Percentiles rank a stretch among this genome's conserved stretches.
Evolutionary conservation across 2,888 invertebrate genomes (phyloP).

Genomic region (Philaethria dido): DNA sequence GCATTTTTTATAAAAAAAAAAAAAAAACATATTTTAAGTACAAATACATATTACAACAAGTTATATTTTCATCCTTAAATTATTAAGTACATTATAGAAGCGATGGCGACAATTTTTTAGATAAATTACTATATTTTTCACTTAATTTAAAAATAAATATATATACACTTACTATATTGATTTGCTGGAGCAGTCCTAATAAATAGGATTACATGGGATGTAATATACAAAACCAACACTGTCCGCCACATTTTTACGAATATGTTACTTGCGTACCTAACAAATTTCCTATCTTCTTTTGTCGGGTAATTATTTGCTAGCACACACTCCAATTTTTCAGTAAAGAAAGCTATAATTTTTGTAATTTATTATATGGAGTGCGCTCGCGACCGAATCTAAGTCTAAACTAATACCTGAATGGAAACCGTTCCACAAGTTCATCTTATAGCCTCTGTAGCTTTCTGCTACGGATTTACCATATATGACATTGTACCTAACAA

Average conservation of each 20-base stretch:
- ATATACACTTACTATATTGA: conserved; percentile 56
- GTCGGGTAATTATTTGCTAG: not conserved
- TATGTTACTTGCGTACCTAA: not conserved
- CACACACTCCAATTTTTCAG: not conserved
- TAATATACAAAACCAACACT: conserved; percentile 40
- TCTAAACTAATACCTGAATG: conserved; percentile 35
- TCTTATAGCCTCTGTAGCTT: conserved; percentile 30
- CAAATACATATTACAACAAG: too few species aligned
- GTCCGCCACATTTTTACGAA: conserved; percentile 52
- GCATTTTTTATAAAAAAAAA: too few species aligned
- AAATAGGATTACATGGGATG: conserved; percentile 43
- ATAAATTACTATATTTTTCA: too few species aligned
- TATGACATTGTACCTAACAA: conserved; percentile 6
- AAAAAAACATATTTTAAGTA: too few species aligned
- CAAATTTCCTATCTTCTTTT: not conserved
- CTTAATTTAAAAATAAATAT: not conserved
- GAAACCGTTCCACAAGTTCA: conserved; percentile 30
- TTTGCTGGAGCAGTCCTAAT: conserved; percentile 50
- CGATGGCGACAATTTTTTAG: too few species aligned
- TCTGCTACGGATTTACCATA: conserved; percentile 34
- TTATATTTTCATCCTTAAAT: too few species aligned
- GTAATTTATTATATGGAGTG: conserved; percentile 16
- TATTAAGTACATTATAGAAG: too few species aligned
- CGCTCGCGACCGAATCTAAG: conserved; percentile 34
- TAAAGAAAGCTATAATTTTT: not conserved